Evolutionary conservation across 2,113 vertebrate species (phyloP), one percentile per base, ranked within the genome.

Genomic region (Pogona vitticeps): DNA sequence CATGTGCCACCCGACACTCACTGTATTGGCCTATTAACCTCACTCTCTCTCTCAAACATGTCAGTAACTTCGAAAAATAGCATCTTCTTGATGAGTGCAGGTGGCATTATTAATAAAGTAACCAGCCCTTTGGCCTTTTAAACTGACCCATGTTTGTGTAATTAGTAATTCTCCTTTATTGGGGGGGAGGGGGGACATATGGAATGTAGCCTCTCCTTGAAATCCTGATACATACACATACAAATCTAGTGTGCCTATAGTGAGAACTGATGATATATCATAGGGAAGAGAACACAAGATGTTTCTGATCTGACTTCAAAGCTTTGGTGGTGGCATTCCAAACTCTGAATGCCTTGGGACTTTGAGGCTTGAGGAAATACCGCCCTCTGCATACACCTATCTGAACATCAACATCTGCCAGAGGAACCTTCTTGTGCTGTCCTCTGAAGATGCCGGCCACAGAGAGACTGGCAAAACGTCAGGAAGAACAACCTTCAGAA

Each of bases 21-120:
- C 76, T 80, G 42, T 72, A 80, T 42, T 86, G 76, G 33, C 84
- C 84, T 86, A 80, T 86, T 86, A 86, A 86, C 84, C 84, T 61
- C 68, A 58, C 46, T 78, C 33, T 71, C 8, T 85, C 36, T 80
- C 58, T 80, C 68, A 63, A 72, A 80, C 40, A 46, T 86, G 68
- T 86, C 58, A 86, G 21, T 20, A 61, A 56, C 68, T 33, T 80
- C 77, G 59, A n/a, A 80, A 86, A 86, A 86, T 86, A 86, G 84
- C 91, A 88, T 26, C 63, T n/a, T 90, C 78, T 91, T 82, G 82
- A 71, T 33, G 88, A 79, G 76, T 88, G 86, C 42, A 88, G 76
- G 82, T 91, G 88, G 36, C 88, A 56, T 90, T 93, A 46, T 91
- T 91, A 90, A 93, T 93, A 91, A 73, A 78, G n/a, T 89, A 31